Base-by-base conservation (phyloP, 1,140 invertebrate genomes). In the Cydia amplana region DNA sequence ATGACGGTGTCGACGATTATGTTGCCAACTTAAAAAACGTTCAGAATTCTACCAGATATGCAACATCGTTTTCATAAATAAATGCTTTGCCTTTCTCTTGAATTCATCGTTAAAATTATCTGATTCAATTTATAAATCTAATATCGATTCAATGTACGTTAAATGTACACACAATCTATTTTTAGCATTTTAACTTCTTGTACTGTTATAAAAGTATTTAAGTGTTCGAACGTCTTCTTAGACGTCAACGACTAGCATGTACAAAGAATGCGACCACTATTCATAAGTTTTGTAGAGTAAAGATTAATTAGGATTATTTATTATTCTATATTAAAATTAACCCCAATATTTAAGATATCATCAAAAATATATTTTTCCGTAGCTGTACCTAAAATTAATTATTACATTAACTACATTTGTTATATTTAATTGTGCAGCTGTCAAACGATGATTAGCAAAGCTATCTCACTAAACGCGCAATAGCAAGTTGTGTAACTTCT, bases 401-500 rank as follows among this genome's bases (percentile, higher is more conserved):
- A 23, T 60, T 23, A 23, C 20, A 60, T 16, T 18, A 32, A 70
- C 14, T 32, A 32, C 36, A 40, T 70, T 9, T 70, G 5, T 36
- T 16, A n/a, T 16, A 12, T 16, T 20, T 73, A 49, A 73, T 25
- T 49, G 10, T 23, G 12, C 46, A 73, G 40, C 40, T 73, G 72
- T 46, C 40, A 73, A 49, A 73, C 72, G 12, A 51, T 25, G 18
- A 73, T 16, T 72, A 49, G 40, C 40, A 14, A 6, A 73, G 43
- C 72, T 49, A 16, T 73, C 46, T 73, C 49, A n/a, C 2, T 0
- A 20, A 65, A 64, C 28, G 67, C 46, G 6, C 7, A 46, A 73
- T 6, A 73, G 46, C 46, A 73, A 73, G 83, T 92, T 91, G 89
- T 91, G 89, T 92, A 93, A 92, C 85, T 86, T 76, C 76, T 60